Evolutionary conservation across 2,888 invertebrate species (phyloP), one percentile per base, ranked within the genome.

Genomic region (Eubasilissa splendida): DNA sequence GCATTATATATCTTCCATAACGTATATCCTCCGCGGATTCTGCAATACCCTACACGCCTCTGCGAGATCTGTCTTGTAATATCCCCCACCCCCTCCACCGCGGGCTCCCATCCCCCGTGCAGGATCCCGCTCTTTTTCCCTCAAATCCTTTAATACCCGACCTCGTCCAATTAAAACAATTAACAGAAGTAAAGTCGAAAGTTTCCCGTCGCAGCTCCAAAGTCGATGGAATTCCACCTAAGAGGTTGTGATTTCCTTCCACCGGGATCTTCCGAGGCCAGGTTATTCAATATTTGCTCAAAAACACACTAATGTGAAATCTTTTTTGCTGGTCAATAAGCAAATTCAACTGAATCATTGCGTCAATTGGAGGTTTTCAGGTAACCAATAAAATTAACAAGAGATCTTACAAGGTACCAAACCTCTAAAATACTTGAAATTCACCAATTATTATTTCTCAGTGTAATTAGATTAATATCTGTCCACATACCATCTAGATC

Each of bases 91-190:
- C 65, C 76, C 33, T 22, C 74, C 66, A 42, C 56, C 66, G 73
- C 71, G 56, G 33, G 63, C 73, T 68, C 22, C 59, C 33, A 52
- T 59, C 60, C 77, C 58, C 65, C 54, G 33, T 33, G 58, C 52
- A 56, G 53, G 52, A 58, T 82, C 80, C 70, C 76, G 68, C 68
- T 77, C 81, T 80, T 80, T 80, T 73, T 76, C 83, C 80, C 79
- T 76, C 58, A 84, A 84, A 84, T 84, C 84, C 84, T 82, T 83
- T 84, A 84, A 84, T 84, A 82, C 84, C 70, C 83, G 78, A 83
- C 84, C 81, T 84, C 83, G 82, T 82, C 84, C 84, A 84, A 84
- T 84, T 84, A 84, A 84, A 84, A 82, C 84, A 84, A 84, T 84
- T 84, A 84, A 84, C 83, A 84, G 83, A 84, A 84, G 82, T 84